Evolutionary conservation across 2,113 vertebrate genomes (phyloP).

Genomic region (Buteo buteo): DNA sequence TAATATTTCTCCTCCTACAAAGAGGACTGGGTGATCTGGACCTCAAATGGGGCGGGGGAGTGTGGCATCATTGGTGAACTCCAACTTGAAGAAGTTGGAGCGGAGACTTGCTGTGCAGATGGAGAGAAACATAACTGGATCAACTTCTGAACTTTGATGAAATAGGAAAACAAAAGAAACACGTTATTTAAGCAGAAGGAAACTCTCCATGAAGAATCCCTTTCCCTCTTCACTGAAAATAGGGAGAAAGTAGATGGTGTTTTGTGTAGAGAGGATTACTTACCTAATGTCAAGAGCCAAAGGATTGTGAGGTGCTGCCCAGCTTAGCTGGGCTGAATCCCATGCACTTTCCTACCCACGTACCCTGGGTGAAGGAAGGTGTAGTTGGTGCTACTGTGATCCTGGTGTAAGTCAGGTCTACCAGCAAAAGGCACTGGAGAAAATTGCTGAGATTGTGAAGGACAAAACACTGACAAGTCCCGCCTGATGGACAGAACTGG

Average conservation of each 20-base stretch:
- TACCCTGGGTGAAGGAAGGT: not conserved
- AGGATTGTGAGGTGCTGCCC: not conserved
- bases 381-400: not conserved
- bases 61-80: not conserved
- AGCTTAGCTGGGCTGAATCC: not conserved
- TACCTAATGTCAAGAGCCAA: not conserved
- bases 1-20: not conserved
- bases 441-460: not conserved
- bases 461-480: not conserved
- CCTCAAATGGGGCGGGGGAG: not conserved
- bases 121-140: not conserved
- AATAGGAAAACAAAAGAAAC: not conserved
- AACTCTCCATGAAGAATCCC: not conserved
- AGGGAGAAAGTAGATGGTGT: not conserved
- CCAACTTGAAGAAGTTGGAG: not conserved
- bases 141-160: not conserved
- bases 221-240: not conserved
- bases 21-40: not conserved
- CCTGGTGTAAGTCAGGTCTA: not conserved
- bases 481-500: fast-evolving
- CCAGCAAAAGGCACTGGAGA: not conserved
- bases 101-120: not conserved
- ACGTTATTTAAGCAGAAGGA: not conserved
- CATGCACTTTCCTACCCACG: not conserved
- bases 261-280: not conserved